Evolutionary conservation across 2,797 vertebrate species (phyloP), one percentile per base, ranked within the genome.

Genomic region (Varecia variegata): DNA sequence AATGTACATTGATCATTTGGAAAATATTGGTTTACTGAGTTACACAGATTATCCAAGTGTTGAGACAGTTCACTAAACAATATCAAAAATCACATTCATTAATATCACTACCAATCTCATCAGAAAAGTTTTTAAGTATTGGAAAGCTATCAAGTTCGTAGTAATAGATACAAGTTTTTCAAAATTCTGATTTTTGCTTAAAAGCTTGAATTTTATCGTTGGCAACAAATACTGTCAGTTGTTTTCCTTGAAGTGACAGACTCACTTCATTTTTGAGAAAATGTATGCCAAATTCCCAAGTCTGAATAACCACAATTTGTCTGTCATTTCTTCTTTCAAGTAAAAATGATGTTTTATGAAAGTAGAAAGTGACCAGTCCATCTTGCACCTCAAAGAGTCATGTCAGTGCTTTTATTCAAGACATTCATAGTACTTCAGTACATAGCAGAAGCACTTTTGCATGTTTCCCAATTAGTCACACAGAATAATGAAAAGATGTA

Each of bases 171-270:
- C 21, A 88, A 76, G 21, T 92, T 92, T 96, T 86, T 80, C 50
- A 88, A 96, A 91, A 71, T 74, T 86, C 35, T 54, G 56, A 79
- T 56, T 95, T 98, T 93, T 96, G 71, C 62, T 85, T 79, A 68
- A 97, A 81, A 95, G 71, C 83, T 97, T 20, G 17, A 50, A 40
- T 97, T 96, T 92, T 91, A 56, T 89, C 74, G 60, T 43, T 94
- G 70, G 68, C 68, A 89, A 54, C 70, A 93, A 84, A 92, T 83
- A 20, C 50, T 88, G 27, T 83, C 94, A 56, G 82, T 73, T 96
- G 84, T 95, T 92, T 94, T 94, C 85, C 85, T 80, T 93, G 70
- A 96, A 94, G 82, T 96, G 90, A 92, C 74, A 97, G 68, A 47
- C 52, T 95, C 8, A 20, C 91, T 97, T 96, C 84, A 65, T 82